These are phyloP conservation scores for Lipophrys pholis DNA, from an alignment of 2,113 vertebrate genomes.

Conservation along the genomic window DNA sequence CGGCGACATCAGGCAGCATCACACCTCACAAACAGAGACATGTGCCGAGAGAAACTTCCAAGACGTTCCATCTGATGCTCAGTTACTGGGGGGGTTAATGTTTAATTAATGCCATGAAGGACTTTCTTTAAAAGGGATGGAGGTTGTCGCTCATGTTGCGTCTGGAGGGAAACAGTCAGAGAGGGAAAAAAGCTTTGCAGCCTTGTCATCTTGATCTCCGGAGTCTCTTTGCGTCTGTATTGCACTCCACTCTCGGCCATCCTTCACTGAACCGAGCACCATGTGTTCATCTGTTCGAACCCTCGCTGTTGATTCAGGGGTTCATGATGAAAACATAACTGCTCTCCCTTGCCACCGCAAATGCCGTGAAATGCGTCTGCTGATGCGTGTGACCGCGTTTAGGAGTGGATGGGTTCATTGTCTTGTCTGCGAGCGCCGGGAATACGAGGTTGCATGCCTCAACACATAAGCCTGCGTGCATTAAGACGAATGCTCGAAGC, in stretches of 20 bases:
- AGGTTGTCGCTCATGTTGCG: constrained; percentile 39
- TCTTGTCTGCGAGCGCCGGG: constrained; percentile 6
- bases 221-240: constrained; percentile 39
- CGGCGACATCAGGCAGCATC: too few relatives aligned
- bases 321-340: constrained; percentile 23
- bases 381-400: constrained; percentile 37
- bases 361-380: constrained; percentile 1
- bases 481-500: constrained; percentile 2
- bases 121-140: constrained; percentile 18
- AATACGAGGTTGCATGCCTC: neutral
- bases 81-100: constrained; percentile 44
- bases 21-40: constrained; percentile 32
- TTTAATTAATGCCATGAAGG: constrained; percentile 60
- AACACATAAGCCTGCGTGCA: neutral
- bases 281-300: constrained; percentile 22
- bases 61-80: constrained; percentile 17
- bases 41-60: constrained; percentile 15
- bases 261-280: constrained; percentile 31
- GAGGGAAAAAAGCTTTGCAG: constrained; percentile 17
- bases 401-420: neutral
- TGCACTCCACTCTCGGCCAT: constrained; percentile 4
- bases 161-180: constrained; percentile 52
- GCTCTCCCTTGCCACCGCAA: constrained; percentile 4
- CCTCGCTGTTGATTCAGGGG: constrained; percentile 27
- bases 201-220: constrained; percentile 41